These are phyloP conservation scores for Morus bassanus DNA, from an alignment of 2,797 vertebrate species.

Conservation along the genomic window DNA sequence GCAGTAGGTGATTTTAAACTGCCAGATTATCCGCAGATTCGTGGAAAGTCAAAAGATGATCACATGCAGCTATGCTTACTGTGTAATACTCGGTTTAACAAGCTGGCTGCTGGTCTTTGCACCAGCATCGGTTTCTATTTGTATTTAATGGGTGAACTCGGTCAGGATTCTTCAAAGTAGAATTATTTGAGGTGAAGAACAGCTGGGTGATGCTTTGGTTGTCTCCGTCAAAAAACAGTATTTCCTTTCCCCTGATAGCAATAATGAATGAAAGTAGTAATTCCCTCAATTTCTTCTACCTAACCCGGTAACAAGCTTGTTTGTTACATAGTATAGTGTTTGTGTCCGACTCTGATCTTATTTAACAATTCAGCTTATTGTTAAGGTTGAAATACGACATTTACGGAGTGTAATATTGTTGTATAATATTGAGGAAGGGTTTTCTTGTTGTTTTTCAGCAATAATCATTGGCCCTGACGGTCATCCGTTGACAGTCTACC, in stretches of 20 bases:
- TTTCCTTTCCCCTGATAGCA: neutral
- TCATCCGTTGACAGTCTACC: conserved; percentile 96
- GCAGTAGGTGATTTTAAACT: neutral
- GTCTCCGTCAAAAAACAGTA: neutral
- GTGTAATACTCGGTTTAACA: neutral
- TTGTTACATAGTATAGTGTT: neutral
- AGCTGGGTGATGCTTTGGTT: neutral
- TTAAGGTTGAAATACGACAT: neutral
- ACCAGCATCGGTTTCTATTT: accelerated
- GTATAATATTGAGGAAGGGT: neutral
- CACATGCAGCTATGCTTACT: neutral
- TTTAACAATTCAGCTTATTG: neutral
- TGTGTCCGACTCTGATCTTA: neutral
- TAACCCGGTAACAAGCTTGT: neutral
- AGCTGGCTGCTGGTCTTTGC: neutral
- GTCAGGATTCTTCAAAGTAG: neutral
- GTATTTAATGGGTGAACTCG: neutral
- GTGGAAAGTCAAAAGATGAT: neutral
- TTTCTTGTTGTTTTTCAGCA: conserved; percentile 76
- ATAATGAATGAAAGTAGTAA: neutral
- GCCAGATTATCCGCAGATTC: neutral
- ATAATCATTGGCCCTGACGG: conserved; percentile 98
- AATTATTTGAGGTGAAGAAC: neutral
- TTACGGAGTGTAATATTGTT: neutral
- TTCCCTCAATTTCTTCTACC: neutral